Base-by-base conservation (phyloP, 2,888 invertebrate species). In the Strigamia maritima region DNA sequence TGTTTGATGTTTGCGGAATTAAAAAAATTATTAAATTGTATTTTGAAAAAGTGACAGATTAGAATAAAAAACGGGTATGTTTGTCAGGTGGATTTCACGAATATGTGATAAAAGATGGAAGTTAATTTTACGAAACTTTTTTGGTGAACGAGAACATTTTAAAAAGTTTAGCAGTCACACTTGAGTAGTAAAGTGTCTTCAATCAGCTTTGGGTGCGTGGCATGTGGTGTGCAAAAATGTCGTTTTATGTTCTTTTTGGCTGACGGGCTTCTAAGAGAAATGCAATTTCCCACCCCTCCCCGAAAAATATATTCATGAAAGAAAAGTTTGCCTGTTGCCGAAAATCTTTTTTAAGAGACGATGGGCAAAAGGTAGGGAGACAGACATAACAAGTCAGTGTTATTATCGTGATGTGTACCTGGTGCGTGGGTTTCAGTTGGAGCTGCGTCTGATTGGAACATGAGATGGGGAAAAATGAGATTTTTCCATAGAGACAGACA, bases 141-240 rank as follows among this genome's bases (percentile, higher is more conserved):
- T 70, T 70, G 24, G 24, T 28, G 70, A 14, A 16, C 19, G 19
- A 28, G 70, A 70, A 70, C 26, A 70, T 70, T 70, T 70, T 8
- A 70, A 70, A 70, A 70, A 70, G 70, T 70, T 70, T 70, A 70
- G 70, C 70, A 70, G 70, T 70, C 70, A 70, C 70, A 70, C 70
- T 70, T 70, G 70, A 70, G 70, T 70, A 70, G 70, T 70, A 70
- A 70, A 70, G 70, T 70, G 70, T 70, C 70, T 70, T 70, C 70
- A 70, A 70, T 70, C 70, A 70, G 70, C 70, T 70, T 70, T 70
- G 70, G 70, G 70, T 28, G 28, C 70, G n/a, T 70, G 70, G 70
- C 70, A 70, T 70, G 70, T 70, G 70, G 70, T 70, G 70, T 70
- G 70, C 70, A 70, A 70, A 70, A 70, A 70, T 70, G 70, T 70